phyloP scores from a whole-genome alignment of 2,797 vertebrate genomes.

The Limosa lapponica region DNA sequence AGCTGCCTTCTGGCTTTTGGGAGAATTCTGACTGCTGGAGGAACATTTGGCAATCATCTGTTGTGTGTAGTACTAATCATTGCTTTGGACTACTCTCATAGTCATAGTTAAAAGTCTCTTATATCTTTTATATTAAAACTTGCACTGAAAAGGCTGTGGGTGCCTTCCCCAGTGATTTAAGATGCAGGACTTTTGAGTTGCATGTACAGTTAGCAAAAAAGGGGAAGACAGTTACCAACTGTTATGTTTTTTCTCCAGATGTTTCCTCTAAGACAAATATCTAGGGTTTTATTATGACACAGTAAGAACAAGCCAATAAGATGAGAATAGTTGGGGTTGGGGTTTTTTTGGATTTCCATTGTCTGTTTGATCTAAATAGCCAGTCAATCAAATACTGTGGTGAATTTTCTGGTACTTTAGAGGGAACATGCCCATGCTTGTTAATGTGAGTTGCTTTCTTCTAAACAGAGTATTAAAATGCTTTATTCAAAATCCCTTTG shows the following conservation, averaged over 20 bases:
- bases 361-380: not conserved
- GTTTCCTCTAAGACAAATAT: constrained; percentile 69
- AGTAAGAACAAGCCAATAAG: not conserved
- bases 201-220: constrained; percentile 33
- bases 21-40: not conserved
- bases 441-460: not conserved
- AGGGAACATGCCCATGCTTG: not conserved
- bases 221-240: constrained; percentile 60
- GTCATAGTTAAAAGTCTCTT: not conserved
- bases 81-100: not conserved
- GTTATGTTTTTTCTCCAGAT: constrained; percentile 55
- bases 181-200: not conserved
- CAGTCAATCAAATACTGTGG: not conserved
- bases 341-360: not conserved
- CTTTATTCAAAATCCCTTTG: not conserved
- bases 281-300: constrained; percentile 52
- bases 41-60: not conserved
- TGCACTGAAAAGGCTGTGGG: not conserved
- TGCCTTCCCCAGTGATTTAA: not conserved
- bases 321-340: not conserved
- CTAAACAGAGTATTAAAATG: not conserved
- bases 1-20: not conserved
- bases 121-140: not conserved
- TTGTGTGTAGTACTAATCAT: not conserved
- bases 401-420: not conserved